A percentile compares a stretch with the other conserved stretches of the same genome.
Evolutionary conservation across 2,113 vertebrate genomes (phyloP).

Genomic region (Myanophis thanlyinensis): DNA sequence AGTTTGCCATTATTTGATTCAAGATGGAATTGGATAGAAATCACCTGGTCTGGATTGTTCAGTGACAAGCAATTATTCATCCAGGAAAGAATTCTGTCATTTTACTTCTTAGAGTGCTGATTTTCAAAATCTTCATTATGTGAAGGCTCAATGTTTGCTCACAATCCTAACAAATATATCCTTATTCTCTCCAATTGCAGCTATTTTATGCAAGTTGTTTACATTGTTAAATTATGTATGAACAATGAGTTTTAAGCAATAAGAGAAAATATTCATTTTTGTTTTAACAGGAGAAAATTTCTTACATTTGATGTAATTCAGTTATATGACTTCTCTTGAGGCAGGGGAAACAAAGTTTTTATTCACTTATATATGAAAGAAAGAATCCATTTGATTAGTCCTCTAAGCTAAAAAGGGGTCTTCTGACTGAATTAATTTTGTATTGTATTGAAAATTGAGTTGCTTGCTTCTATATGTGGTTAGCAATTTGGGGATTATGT

Average conservation of each 20-base stretch:
- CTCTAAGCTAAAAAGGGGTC: not conserved
- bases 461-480: not conserved
- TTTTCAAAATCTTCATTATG: slow-evolving; percentile 12
- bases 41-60: slow-evolving; percentile 31
- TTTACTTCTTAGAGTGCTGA: slow-evolving; percentile 33
- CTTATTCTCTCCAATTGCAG: not conserved
- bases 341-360: not conserved
- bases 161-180: slow-evolving; percentile 27
- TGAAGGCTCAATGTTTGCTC: slow-evolving; percentile 13
- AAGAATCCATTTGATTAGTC: not conserved
- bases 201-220: slow-evolving; percentile 21
- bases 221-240: not conserved
- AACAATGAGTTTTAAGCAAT: not conserved
- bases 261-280: slow-evolving; percentile 26
- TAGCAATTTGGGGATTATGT: not conserved
- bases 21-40: slow-evolving; percentile 11
- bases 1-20: slow-evolving; percentile 34
- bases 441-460: not conserved
- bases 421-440: not conserved
- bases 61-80: slow-evolving; percentile 20
- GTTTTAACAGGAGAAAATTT: not conserved
- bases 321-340: not conserved
- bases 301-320: not conserved
- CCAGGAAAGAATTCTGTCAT: slow-evolving; percentile 19
- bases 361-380: not conserved